Base-by-base conservation (phyloP, 2,888 invertebrate genomes). In the Macaria notata region DNA sequence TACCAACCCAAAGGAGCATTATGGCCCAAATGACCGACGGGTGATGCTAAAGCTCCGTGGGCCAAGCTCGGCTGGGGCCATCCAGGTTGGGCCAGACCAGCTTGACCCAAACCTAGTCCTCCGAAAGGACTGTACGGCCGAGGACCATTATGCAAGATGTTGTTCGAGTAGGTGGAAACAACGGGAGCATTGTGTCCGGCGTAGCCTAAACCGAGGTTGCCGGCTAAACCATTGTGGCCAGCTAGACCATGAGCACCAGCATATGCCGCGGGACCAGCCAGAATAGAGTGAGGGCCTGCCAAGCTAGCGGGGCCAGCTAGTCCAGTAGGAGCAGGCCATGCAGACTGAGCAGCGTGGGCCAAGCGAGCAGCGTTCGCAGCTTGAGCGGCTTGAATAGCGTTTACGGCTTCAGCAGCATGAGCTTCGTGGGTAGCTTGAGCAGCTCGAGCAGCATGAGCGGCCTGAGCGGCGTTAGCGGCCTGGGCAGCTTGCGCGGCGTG, bases 401-500 rank as follows among this genome's bases (percentile, higher is more conserved):
- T 64, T 9, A 31, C 51, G 31, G 63, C 64, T 46, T 57, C 53
- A 19, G 65, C 62, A 29, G 64, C 49, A 4, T 61, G 54, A 31
- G 59, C 65, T 9, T 54, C 56, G 29, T 53, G 49, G 4, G 60
- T 49, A 36, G 56, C 60, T 42, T 59, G 54, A 38, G 65, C 65
- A 9, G 65, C 66, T 48, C 62, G 56, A 7, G 62, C 62, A 39
- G 39, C 50, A 52, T 54, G 59, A n/a, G 65, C 64, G 39, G 64
- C 68, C 52, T 66, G 62, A 9, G 62, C 62, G 46, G 57, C 56
- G 36, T 56, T 50, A n/a, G 54, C 59, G 30, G 59, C 55, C 36
- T 66, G 65, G 49, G 72, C 72, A 19, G 66, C 66, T 59, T 71
- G 69, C 4, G 65, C 68, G n/a, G 45, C 47, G 3, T 57, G 62